Conservation (phyloP, 2,113 vertebrate species). For the Dryoscopus gambensis region DNA sequence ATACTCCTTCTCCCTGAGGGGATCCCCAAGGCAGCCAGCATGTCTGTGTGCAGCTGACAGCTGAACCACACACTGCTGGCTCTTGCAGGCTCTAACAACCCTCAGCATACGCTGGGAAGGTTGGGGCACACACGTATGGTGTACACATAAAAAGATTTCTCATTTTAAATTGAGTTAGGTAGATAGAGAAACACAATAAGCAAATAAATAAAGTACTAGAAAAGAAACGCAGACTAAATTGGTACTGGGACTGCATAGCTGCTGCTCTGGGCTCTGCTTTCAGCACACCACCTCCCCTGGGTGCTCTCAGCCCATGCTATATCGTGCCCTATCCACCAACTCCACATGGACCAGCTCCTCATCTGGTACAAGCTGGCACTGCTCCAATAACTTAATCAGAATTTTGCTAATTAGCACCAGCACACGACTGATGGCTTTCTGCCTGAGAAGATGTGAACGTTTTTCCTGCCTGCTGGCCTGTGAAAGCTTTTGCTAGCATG, state of each 20-base stretch:
- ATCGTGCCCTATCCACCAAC: not conserved
- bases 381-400: conserved; percentile 35
- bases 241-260: not conserved
- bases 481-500: conserved; percentile 34
- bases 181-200: not conserved
- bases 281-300: not conserved
- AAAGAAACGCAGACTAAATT: not conserved
- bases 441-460: not conserved
- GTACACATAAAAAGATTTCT: not conserved
- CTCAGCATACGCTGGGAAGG: not conserved
- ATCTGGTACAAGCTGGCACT: not conserved
- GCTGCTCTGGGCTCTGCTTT: not conserved
- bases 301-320: fast-evolving
- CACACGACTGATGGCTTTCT: not conserved
- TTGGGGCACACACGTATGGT: fast-evolving
- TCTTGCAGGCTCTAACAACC: not conserved
- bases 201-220: not conserved
- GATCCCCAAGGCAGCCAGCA: not conserved
- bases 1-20: fast-evolving
- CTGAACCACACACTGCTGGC: not conserved
- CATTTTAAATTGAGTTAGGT: not conserved
- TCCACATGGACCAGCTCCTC: not conserved
- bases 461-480: conserved; percentile 39
- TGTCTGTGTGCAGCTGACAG: not conserved
- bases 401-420: conserved; percentile 26